A percentile compares a stretch with the other conserved stretches of the same genome.
These are phyloP conservation scores for Ciconia nigra DNA, from an alignment of 2,797 vertebrate species.

Conservation along the genomic window DNA sequence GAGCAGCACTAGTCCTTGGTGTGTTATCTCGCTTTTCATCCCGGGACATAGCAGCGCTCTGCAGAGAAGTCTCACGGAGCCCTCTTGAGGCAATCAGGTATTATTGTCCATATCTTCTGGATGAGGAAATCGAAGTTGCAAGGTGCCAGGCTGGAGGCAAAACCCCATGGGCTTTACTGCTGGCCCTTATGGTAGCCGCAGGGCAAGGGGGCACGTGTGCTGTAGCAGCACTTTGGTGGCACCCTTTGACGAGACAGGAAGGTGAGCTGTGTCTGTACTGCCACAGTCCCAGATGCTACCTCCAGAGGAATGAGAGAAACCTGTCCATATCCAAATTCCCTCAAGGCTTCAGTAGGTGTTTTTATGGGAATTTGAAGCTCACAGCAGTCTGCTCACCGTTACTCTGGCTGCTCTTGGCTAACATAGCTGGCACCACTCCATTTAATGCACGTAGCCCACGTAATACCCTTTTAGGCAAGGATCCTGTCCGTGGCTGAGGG, in stretches of 20 bases:
- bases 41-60: not conserved
- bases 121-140: not conserved
- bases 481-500: not conserved
- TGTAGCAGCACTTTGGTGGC: not conserved
- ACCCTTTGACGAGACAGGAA: not conserved
- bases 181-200: not conserved
- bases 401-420: not conserved
- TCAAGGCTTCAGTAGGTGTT: not conserved
- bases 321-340: not conserved
- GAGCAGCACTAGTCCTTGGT: not conserved
- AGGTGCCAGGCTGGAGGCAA: not conserved
- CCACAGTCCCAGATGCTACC: not conserved
- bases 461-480: not conserved
- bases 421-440: not conserved
- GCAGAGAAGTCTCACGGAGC: constrained; percentile 22
- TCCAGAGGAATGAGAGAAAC: not conserved
- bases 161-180: not conserved
- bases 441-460: rapidly evolving
- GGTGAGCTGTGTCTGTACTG: not conserved
- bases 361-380: not conserved
- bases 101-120: not conserved
- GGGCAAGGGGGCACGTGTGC: not conserved
- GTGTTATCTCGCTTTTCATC: not conserved
- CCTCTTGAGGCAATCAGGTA: constrained; percentile 41
- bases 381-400: not conserved